phyloP scores from a whole-genome alignment of 1,140 invertebrate genomes.

The Drosophila kurseongensis region DNA sequence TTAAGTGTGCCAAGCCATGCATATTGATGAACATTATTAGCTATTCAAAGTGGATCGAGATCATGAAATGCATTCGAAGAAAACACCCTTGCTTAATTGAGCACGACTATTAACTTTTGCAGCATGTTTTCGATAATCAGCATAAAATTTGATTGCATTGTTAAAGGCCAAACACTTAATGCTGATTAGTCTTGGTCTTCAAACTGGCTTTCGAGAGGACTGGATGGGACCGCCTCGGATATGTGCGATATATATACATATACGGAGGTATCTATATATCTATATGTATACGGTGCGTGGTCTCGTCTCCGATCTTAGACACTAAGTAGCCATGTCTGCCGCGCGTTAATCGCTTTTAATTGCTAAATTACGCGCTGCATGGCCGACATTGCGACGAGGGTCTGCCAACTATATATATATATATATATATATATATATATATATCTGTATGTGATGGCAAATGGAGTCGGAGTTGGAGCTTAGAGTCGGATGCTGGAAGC shows the following conservation, averaged over 20 bases:
- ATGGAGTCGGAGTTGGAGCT: slow-evolving; percentile 4
- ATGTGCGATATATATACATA: neutral
- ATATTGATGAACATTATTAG: neutral
- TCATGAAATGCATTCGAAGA: slow-evolving; percentile 12
- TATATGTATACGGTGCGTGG: slow-evolving; percentile 7
- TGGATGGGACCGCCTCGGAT: neutral
- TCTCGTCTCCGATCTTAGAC: slow-evolving; percentile 48
- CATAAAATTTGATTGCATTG: slow-evolving; percentile 68
- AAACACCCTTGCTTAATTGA: slow-evolving; percentile 34
- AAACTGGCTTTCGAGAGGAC: slow-evolving; percentile 26
- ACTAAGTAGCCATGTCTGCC: slow-evolving; percentile 63
- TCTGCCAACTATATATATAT: slow-evolving; percentile 1
- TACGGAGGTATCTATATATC: neutral
- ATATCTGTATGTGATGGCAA: neutral
- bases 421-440: neutral
- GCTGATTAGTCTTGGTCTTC: slow-evolving; percentile 25
- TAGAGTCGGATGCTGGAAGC: slow-evolving; percentile 12
- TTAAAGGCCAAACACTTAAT: slow-evolving; percentile 39
- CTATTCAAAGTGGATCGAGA: slow-evolving; percentile 5
- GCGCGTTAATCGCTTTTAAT: slow-evolving; percentile 82
- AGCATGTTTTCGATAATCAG: slow-evolving; percentile 58
- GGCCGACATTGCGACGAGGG: slow-evolving; percentile 52
- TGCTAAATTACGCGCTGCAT: slow-evolving; percentile 80
- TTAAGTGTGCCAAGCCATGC: neutral
- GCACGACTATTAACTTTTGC: slow-evolving; percentile 17